Conservation (phyloP, 2,797 vertebrate species). For the Hylomyscus alleni region DNA sequence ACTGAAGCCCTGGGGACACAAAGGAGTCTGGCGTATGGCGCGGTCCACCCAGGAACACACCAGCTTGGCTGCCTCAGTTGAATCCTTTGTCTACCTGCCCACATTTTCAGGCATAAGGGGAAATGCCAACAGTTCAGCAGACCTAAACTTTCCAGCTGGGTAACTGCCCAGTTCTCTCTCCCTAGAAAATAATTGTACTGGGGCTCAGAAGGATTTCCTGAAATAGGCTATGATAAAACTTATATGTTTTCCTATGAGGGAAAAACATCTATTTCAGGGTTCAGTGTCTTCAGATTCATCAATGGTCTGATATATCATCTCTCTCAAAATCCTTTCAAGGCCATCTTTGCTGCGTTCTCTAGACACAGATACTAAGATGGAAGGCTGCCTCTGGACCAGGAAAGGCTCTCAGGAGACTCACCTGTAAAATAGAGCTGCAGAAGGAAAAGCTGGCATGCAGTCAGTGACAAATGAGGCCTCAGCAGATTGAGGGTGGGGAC, state of each 20-base stretch:
- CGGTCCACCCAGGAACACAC: not conserved
- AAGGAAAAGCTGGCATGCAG: not conserved
- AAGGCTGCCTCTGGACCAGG: not conserved
- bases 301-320: not conserved
- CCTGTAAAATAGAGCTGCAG: not conserved
- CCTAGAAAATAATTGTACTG: not conserved
- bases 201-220: slow-evolving; percentile 35
- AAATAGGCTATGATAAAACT: slow-evolving; percentile 59
- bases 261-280: not conserved
- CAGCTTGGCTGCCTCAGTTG: not conserved
- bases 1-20: not conserved
- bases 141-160: slow-evolving; percentile 59
- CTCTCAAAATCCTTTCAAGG: slow-evolving; percentile 32
- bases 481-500: not conserved
- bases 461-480: slow-evolving; percentile 9
- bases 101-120: slow-evolving; percentile 45
- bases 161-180: not conserved
- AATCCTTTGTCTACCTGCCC: not conserved
- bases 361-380: not conserved
- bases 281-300: not conserved
- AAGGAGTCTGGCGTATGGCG: not conserved
- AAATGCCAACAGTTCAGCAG: slow-evolving; percentile 54
- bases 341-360: not conserved
- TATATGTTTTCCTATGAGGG: slow-evolving; percentile 12
- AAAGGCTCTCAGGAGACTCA: not conserved